Conservation (phyloP, 2,797 vertebrate species). For the Momotus momota region DNA sequence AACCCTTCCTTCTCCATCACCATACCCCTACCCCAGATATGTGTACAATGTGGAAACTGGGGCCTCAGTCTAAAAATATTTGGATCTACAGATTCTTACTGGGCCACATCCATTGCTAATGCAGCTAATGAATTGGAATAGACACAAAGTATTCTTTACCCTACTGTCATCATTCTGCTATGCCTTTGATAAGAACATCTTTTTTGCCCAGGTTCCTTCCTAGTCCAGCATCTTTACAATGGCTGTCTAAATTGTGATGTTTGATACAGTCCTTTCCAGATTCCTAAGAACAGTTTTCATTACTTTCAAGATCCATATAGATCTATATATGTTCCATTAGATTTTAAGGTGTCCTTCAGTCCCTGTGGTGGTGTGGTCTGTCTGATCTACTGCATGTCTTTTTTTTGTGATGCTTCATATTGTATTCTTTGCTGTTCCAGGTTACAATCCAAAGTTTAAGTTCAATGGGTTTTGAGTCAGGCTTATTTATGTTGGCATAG, state of each 20-base stretch:
- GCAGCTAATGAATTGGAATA: background rate
- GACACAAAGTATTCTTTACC: background rate
- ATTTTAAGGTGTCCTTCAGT: background rate
- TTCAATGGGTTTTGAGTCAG: background rate
- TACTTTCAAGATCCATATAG: background rate
- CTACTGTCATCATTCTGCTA: background rate
- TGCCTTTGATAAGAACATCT: background rate
- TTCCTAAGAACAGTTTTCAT: background rate
- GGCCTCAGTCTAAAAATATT: background rate
- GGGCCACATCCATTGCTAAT: background rate
- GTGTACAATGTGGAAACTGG: background rate
- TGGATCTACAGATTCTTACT: background rate
- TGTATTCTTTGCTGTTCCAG: background rate
- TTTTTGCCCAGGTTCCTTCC: background rate
- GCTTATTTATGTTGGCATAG: background rate
- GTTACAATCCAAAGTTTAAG: background rate
- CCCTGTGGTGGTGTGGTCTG: fast-evolving
- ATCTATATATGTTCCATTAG: background rate
- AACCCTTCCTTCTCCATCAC: background rate
- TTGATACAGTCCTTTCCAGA: background rate
- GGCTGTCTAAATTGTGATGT: background rate
- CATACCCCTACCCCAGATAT: too few relatives aligned
- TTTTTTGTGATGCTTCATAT: background rate
- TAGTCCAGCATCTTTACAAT: background rate
- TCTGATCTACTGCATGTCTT: background rate